Evolutionary conservation across 2,113 vertebrate species (phyloP).

Genomic region (Hippocampus abdominalis): DNA sequence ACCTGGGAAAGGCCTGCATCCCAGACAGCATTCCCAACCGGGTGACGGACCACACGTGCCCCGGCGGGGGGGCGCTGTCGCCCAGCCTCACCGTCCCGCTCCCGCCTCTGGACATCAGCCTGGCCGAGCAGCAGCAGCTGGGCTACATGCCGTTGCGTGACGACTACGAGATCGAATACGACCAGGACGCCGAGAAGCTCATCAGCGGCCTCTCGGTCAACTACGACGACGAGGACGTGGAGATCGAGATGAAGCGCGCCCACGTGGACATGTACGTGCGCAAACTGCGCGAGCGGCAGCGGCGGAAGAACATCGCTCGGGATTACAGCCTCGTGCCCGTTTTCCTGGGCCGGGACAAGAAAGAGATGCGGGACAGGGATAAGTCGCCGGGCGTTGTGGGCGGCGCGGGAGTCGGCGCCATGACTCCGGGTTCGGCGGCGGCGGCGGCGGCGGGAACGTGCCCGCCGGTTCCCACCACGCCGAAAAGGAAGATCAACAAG

Average conservation of each 20-base stretch:
- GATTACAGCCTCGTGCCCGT: slow-evolving; percentile 90
- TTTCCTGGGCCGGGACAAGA: slow-evolving; percentile 89
- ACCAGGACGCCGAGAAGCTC: slow-evolving; percentile 93
- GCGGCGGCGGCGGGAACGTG: neutral
- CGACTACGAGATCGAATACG: slow-evolving; percentile 96
- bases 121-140: slow-evolving; percentile 92
- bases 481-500: slow-evolving; percentile 87
- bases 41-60: slow-evolving; percentile 95
- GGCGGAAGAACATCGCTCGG: slow-evolving; percentile 91
- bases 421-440: slow-evolving; percentile 22
- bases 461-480: slow-evolving; percentile 40
- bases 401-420: neutral
- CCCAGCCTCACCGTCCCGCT: slow-evolving; percentile 92
- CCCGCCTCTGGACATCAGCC: slow-evolving; percentile 85
- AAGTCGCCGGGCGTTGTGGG: slow-evolving; percentile 40
- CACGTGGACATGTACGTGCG: slow-evolving; percentile 98
- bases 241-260: slow-evolving; percentile 92
- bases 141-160: slow-evolving; percentile 97
- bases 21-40: slow-evolving; percentile 94
- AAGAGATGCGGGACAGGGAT: slow-evolving; percentile 82
- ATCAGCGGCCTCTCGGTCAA: slow-evolving; percentile 95
- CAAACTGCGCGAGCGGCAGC: slow-evolving; percentile 87
- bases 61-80: slow-evolving; percentile 85
- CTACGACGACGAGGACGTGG: slow-evolving; percentile 95
- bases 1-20: slow-evolving; percentile 96